Conservation (phyloP, 2,797 vertebrate genomes). For the Gadopsis bispinosus region DNA sequence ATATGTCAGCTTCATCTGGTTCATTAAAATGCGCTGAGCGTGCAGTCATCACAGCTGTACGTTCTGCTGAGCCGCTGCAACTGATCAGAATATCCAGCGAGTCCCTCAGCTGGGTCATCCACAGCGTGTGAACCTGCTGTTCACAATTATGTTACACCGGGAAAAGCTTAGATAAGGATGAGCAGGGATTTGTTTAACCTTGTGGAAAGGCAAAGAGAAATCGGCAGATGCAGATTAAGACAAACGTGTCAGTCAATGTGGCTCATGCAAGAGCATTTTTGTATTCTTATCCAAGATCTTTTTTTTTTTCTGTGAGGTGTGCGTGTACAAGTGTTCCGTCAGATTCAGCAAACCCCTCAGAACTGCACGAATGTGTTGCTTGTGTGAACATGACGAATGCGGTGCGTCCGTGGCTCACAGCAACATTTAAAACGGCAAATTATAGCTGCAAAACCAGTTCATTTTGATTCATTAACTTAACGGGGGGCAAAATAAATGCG, state of each 20-base stretch:
- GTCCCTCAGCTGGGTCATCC: slow-evolving; percentile 43
- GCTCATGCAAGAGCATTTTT: neutral
- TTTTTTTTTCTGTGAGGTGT: neutral
- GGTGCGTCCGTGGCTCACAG: neutral
- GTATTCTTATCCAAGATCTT: neutral
- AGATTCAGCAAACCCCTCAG: neutral
- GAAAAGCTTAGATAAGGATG: slow-evolving; percentile 29
- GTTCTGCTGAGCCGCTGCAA: slow-evolving; percentile 54
- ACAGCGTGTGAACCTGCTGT: slow-evolving; percentile 49
- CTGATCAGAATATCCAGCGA: slow-evolving; percentile 49
- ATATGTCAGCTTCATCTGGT: slow-evolving; percentile 27
- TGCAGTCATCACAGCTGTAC: slow-evolving; percentile 45
- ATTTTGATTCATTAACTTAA: neutral
- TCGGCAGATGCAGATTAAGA: slow-evolving; percentile 9
- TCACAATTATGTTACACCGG: slow-evolving; percentile 46
- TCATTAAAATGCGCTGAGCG: slow-evolving; percentile 43
- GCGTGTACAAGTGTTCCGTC: neutral
- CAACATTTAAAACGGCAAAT: neutral
- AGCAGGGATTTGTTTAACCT: slow-evolving; percentile 35
- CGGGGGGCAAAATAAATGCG: neutral
- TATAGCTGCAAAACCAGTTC: neutral
- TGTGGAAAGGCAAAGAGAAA: slow-evolving; percentile 21
- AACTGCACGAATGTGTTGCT: neutral
- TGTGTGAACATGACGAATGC: neutral
- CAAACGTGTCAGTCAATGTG: neutral